Evolutionary conservation across 2,888 invertebrate genomes (phyloP).

Genomic region (Agrotis exclamationis): DNA sequence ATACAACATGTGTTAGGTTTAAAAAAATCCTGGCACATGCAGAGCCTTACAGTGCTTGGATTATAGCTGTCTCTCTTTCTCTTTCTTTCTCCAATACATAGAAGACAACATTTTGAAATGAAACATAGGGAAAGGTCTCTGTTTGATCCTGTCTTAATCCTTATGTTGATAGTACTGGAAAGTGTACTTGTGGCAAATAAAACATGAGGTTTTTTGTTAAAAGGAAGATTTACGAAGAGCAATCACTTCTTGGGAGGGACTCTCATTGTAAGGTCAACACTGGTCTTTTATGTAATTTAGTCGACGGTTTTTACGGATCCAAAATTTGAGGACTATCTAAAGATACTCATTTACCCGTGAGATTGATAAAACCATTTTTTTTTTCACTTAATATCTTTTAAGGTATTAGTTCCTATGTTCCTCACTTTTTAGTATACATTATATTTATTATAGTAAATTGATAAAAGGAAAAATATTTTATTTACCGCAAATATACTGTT

Average conservation of each 20-base stretch:
- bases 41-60: too few relatives aligned
- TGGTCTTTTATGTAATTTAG: background rate
- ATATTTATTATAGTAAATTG: background rate
- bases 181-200: constrained; percentile 46
- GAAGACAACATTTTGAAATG: too few relatives aligned
- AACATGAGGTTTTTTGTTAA: constrained; percentile 28
- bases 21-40: too few relatives aligned
- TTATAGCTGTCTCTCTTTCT: too few relatives aligned
- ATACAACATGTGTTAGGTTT: too few relatives aligned
- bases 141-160: background rate
- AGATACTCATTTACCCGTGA: background rate
- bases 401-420: too few relatives aligned
- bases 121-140: too few relatives aligned
- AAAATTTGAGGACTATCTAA: background rate
- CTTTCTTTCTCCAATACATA: too few relatives aligned
- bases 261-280: constrained; percentile 7
- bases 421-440: background rate
- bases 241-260: constrained; percentile 27
- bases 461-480: background rate
- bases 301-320: background rate
- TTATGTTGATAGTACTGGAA: constrained; percentile 9
- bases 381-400: too few relatives aligned
- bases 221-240: constrained; percentile 39
- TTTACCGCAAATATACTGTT: background rate
- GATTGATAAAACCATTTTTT: background rate